These are phyloP conservation scores for Hepsetus odoe DNA, from an alignment of 2,113 vertebrate species.

Conservation along the genomic window DNA sequence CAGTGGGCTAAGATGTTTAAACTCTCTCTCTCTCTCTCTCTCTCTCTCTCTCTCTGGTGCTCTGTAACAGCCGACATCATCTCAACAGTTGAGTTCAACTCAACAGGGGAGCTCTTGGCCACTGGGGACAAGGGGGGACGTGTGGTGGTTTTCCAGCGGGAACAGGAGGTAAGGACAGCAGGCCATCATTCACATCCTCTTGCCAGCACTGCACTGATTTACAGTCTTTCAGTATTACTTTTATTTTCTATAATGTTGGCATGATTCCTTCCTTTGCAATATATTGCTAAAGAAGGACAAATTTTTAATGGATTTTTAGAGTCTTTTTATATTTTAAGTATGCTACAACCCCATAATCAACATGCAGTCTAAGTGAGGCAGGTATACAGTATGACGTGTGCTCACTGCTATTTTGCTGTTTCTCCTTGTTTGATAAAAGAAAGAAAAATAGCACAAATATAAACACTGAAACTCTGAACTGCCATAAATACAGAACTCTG, in stretches of 20 bases:
- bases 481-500: no score
- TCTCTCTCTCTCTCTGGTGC: constrained; percentile 65
- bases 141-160: constrained; percentile 98
- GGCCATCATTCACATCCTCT: background rate
- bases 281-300: background rate
- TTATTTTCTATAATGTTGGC: background rate
- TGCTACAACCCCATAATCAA: no score
- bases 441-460: no score
- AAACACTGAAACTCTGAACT: no score
- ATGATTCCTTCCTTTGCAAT: background rate
- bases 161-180: constrained; percentile 89
- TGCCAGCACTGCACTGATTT: background rate
- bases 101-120: constrained; percentile 96
- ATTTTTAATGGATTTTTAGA: no score
- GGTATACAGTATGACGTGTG: no score
- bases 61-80: constrained; percentile 96
- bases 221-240: background rate
- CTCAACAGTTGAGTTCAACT: constrained; percentile 99
- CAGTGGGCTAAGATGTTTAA: constrained; percentile 24
- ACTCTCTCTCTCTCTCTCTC: constrained; percentile 2
- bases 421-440: no score
- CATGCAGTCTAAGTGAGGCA: no score
- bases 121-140: constrained; percentile 99
- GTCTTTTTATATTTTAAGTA: no score
- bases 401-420: no score